Percentiles rank a stretch among this genome's conserved stretches.
Evolutionary conservation across 2,888 invertebrate genomes (phyloP).

Genomic region (Drosophila anomalata): DNA sequence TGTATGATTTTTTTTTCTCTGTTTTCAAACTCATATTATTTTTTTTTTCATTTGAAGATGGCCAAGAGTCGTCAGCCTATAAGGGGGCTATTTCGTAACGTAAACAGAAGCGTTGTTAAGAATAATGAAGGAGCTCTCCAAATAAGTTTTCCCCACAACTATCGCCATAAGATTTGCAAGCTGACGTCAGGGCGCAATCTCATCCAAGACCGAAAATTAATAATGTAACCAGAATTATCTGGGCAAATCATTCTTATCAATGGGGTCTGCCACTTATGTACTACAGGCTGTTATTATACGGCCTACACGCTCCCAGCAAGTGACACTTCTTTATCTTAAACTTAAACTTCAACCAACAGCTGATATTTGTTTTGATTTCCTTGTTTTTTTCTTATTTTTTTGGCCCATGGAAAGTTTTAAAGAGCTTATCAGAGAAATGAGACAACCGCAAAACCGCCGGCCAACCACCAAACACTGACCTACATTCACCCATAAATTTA

Average conservation of each 20-base stretch:
- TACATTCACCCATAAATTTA: conserved; percentile 48
- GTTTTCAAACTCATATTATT: neutral
- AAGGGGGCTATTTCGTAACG: neutral
- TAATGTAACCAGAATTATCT: conserved; percentile 30
- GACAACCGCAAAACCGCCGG: conserved; percentile 6
- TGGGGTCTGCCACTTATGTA: conserved; percentile 10
- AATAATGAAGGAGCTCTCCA: conserved; percentile 28
- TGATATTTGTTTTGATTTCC: conserved; percentile 32
- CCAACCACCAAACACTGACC: conserved; percentile 55
- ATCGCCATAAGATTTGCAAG: neutral
- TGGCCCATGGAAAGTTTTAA: conserved; percentile 60
- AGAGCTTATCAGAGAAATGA: conserved; percentile 39
- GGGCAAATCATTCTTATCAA: conserved; percentile 17
- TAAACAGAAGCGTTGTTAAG: conserved; percentile 25
- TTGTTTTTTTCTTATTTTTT: neutral
- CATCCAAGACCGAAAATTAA: neutral
- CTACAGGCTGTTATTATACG: conserved; percentile 28
- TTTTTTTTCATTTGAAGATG: neutral
- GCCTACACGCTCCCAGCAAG: conserved; percentile 10
- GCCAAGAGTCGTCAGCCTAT: neutral
- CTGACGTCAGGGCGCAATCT: conserved; percentile 23
- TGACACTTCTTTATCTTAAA: conserved; percentile 26
- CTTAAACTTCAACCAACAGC: conserved; percentile 15
- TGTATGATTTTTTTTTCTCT: neutral
- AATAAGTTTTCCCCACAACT: conserved; percentile 2